Base-by-base conservation (phyloP, 1,140 invertebrate species). In the Drosophila bocqueti region DNA sequence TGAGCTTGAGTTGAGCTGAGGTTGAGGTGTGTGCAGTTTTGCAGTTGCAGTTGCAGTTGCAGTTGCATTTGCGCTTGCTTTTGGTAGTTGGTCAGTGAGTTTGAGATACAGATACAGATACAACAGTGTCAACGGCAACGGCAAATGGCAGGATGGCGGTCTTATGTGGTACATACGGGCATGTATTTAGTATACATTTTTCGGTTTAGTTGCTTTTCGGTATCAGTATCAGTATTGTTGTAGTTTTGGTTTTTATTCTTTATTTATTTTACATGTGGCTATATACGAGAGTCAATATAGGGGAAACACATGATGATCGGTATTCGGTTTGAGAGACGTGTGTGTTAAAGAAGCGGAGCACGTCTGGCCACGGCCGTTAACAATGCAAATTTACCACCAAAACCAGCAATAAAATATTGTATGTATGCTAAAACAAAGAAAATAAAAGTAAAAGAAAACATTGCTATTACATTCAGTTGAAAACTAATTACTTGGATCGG, bases 401-500 rank as follows among this genome's bases (percentile, higher is more conserved):
- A 87, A 87, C 84, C 84, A 87, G 85, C 84, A 87, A 87, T 87
- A 81, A 81, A 89, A 89, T 90, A 86, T 86, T 86, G 83, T 86
- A 90, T 87, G 81, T 87, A 87, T 87, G 84, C 84, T 87, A 87
- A 87, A 87, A 87, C 84, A 87, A 87, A 87, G 84, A 87, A 87
- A 87, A 87, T 81, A 87, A 87, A 90, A 87, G 81, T 87, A 87
- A 89, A 87, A 87, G 84, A 89, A 90, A 79, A 87, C 78, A 84
- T 89, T 89, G 84, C 84, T 84, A 87, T 87, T 84, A 87, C 84
- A 87, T 87, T 87, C 84, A 89, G 58, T 71, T 76, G 79, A 78
- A 52, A 81, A 68, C 75, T 79, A 78, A 78, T 66, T 79, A 66
- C 57, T 71, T 66, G 73, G 55, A 73, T 74, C 62, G 36, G 55